Conservation (phyloP, 2,797 vertebrate genomes). For the Anableps anableps region DNA sequence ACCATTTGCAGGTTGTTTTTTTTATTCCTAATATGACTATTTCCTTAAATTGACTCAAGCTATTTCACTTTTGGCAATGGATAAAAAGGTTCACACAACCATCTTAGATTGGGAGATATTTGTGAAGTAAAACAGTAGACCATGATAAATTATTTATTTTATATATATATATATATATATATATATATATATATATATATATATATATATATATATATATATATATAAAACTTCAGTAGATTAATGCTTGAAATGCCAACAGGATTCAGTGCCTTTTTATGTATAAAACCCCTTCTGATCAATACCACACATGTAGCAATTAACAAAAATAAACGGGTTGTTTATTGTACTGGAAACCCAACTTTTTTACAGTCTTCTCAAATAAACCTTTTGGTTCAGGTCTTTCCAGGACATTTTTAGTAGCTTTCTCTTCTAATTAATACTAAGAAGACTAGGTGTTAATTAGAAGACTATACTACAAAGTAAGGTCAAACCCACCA, state of each 20-base stretch:
- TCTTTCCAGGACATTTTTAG: background rate
- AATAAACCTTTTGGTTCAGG: background rate
- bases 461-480: background rate
- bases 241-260: slow-evolving; percentile 34
- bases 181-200: too few relatives aligned
- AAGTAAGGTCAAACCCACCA: slow-evolving; percentile 5
- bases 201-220: too few relatives aligned
- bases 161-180: too few relatives aligned
- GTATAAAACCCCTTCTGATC: slow-evolving; percentile 23
- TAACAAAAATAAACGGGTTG: background rate
- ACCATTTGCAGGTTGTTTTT: slow-evolving; percentile 41
- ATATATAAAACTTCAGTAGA: slow-evolving; percentile 28
- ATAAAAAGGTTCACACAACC: background rate
- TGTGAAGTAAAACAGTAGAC: background rate
- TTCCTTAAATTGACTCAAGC: slow-evolving; percentile 29
- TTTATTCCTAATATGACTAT: slow-evolving; percentile 22
- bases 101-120: background rate
- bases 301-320: background rate
- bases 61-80: slow-evolving; percentile 54
- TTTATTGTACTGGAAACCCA: background rate
- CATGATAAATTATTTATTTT: background rate
- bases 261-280: slow-evolving; percentile 54
- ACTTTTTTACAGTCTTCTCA: background rate
- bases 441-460: background rate
- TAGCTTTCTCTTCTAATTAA: background rate